Percentiles rank a stretch among this genome's conserved stretches.
phyloP scores from a whole-genome alignment of 2,797 vertebrate species.

The Lophotriccus pileatus region DNA sequence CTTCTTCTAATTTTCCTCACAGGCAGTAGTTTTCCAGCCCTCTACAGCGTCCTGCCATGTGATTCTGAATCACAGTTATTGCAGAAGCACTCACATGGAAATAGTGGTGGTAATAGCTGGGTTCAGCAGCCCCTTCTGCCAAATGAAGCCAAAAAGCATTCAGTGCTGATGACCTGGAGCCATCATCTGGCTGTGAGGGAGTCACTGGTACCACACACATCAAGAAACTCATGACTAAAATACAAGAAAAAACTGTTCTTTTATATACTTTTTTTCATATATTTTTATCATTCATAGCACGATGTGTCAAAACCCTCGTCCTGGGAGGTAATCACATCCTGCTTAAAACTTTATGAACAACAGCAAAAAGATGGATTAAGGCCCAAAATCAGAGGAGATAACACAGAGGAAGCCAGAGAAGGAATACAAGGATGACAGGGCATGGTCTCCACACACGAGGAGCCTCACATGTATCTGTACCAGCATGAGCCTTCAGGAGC shows the following conservation, averaged over 20 bases:
- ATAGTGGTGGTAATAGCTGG: not conserved
- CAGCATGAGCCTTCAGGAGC: not conserved
- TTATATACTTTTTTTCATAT: not conserved
- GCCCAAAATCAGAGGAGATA: not conserved
- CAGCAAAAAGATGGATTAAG: not conserved
- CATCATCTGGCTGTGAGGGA: not conserved
- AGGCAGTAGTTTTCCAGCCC: not conserved
- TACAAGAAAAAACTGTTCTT: not conserved
- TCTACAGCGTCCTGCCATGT: not conserved
- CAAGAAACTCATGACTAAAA: not conserved
- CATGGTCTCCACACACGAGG: not conserved
- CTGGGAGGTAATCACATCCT: not conserved
- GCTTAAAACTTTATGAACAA: not conserved
- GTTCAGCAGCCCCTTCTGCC: not conserved
- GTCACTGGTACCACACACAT: not conserved
- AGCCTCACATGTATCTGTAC: not conserved
- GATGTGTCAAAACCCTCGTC: not conserved
- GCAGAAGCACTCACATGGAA: conserved; percentile 14
- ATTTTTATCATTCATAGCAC: not conserved
- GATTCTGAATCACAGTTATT: conserved; percentile 10
- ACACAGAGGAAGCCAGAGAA: not conserved
- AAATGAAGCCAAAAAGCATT: not conserved
- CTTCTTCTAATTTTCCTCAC: conserved; percentile 18
- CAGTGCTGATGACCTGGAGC: not conserved
- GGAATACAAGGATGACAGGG: not conserved